Conservation (phyloP, 2,888 invertebrate species). For the Apamea sordens region DNA sequence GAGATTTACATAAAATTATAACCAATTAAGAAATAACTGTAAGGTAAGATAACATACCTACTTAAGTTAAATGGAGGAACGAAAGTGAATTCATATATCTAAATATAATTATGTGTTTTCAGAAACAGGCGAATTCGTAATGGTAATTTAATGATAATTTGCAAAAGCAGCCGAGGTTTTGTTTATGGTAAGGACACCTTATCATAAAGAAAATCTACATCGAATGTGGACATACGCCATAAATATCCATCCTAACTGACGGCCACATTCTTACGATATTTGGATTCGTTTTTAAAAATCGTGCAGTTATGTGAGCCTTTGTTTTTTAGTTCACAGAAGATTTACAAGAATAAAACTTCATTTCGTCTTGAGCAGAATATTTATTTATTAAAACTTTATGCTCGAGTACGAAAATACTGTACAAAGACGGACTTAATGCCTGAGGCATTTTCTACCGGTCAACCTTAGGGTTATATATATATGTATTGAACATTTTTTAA, state of each 20-base stretch:
- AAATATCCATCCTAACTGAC: conserved; percentile 39
- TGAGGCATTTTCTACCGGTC: neutral
- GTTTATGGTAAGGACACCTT: neutral
- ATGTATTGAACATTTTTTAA: neutral
- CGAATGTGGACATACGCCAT: conserved; percentile 24
- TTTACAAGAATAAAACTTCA: conserved; percentile 23
- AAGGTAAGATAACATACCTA: neutral
- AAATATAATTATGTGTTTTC: neutral
- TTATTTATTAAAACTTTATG: neutral
- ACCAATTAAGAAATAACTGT: conserved; percentile 15
- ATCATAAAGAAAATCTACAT: conserved; percentile 12
- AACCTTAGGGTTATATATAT: neutral
- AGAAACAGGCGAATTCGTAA: neutral
- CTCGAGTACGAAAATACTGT: neutral
- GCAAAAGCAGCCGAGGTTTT: neutral
- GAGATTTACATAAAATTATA: conserved; percentile 49
- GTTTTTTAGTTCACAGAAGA: conserved; percentile 3
- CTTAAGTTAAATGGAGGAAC: neutral
- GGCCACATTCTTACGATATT: conserved; percentile 43
- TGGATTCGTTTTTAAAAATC: conserved; percentile 44
- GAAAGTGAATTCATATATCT: neutral
- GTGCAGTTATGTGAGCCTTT: conserved; percentile 51
- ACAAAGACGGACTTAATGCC: neutral
- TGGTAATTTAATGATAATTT: conserved; percentile 6
- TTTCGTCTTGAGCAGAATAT: conserved; percentile 7